These are phyloP conservation scores for Agrenia bidenticulata DNA, from an alignment of 2,888 invertebrate genomes.

Conservation along the genomic window DNA sequence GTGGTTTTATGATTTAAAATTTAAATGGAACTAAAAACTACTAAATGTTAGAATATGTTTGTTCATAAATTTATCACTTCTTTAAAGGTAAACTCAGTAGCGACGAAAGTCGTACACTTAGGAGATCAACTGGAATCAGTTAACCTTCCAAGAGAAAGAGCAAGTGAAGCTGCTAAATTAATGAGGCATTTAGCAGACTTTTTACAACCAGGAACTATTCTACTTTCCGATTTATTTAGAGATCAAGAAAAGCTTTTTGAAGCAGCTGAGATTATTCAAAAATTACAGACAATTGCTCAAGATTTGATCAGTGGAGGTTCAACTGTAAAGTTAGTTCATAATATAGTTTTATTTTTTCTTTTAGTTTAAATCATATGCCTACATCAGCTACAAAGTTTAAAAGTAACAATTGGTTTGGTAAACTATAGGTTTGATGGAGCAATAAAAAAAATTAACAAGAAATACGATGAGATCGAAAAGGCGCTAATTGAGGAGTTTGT, in stretches of 20 bases:
- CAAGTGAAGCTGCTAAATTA: constrained; percentile 90
- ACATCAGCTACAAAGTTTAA: not conserved
- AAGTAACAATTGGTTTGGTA: not conserved
- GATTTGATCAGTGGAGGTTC: constrained; percentile 70
- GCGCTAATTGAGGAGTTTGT: constrained; percentile 92
- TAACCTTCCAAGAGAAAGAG: constrained; percentile 88
- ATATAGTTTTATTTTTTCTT: constrained; percentile 7
- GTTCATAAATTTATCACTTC: no score
- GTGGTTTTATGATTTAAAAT: not conserved
- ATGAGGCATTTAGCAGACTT: constrained; percentile 92
- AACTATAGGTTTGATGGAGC: constrained; percentile 70
- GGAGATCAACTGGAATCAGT: constrained; percentile 98
- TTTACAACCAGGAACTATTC: constrained; percentile 73
- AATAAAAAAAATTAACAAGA: constrained; percentile 79
- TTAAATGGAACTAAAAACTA: no score
- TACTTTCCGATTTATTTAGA: constrained; percentile 81
- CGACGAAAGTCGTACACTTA: constrained; percentile 95
- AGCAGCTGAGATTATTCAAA: constrained; percentile 96
- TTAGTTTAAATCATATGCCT: constrained; percentile 3
- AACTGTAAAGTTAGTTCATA: constrained; percentile 65
- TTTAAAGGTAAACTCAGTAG: constrained; percentile 77
- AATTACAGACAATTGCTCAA: constrained; percentile 90
- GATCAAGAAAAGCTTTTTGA: constrained; percentile 74
- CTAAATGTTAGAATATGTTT: no score
- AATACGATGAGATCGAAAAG: constrained; percentile 86